phyloP scores from a whole-genome alignment of 2,113 vertebrate genomes.

The Corythornis madagascariensis region DNA sequence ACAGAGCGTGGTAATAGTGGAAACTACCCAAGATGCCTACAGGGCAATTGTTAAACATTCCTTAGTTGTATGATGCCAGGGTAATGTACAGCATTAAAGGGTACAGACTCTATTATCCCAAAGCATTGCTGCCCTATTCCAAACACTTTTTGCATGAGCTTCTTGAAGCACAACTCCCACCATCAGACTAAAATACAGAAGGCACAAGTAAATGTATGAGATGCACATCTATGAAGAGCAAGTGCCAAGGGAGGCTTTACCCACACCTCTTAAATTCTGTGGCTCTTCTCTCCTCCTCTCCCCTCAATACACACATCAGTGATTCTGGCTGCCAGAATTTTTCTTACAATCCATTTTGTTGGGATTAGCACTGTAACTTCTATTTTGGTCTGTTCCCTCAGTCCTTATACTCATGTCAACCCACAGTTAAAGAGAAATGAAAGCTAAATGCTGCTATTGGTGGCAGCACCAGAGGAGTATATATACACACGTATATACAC shows the following conservation, averaged over 20 bases:
- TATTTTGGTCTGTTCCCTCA: neutral
- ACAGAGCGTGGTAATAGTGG: neutral
- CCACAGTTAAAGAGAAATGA: neutral
- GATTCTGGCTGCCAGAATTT: neutral
- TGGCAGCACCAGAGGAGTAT: neutral
- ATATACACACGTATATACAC: too few relatives aligned
- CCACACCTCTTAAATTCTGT: neutral
- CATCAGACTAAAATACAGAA: neutral
- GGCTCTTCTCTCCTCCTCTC: neutral
- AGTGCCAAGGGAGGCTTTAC: neutral
- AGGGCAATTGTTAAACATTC: neutral
- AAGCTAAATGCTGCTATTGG: neutral
- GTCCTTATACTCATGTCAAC: neutral
- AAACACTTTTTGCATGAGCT: neutral
- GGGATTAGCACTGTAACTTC: neutral
- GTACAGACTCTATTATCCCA: neutral
- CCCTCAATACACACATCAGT: neutral
- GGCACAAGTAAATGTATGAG: neutral
- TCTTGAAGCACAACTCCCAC: neutral
- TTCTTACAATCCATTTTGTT: neutral
- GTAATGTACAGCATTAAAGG: neutral
- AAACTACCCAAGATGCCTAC: constrained; percentile 16
- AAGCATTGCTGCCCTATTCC: neutral
- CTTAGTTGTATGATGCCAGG: neutral
- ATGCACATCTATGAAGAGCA: neutral